Evolutionary conservation across 2,797 vertebrate species (phyloP).

Genomic region (Centroberyx gerrardi): DNA sequence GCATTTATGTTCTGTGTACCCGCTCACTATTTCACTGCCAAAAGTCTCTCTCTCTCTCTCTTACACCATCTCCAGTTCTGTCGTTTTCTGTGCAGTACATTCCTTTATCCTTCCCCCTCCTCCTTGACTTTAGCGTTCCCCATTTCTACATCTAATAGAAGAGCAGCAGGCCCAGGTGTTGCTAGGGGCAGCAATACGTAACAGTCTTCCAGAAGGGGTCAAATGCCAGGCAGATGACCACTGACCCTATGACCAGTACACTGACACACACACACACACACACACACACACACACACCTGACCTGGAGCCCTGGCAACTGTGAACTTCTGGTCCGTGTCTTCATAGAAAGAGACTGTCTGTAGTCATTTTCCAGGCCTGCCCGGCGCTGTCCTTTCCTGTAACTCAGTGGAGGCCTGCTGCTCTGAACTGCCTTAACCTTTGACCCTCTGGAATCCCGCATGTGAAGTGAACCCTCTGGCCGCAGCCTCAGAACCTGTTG

Average conservation of each 20-base stretch:
- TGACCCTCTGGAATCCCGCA: conserved; percentile 65
- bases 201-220: conserved; percentile 43
- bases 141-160: conserved; percentile 23
- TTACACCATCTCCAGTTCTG: conserved; percentile 4
- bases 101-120: conserved; percentile 11
- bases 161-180: conserved; percentile 53
- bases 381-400: conserved; percentile 32
- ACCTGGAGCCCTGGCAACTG: conserved; percentile 55
- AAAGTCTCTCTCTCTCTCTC: neutral
- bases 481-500: conserved; percentile 26
- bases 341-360: conserved; percentile 50
- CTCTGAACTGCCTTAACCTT: conserved; percentile 71
- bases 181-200: conserved; percentile 44
- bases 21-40: neutral
- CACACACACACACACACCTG: conserved; percentile 47
- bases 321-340: conserved; percentile 56
- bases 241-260: conserved; percentile 58
- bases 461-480: conserved; percentile 43
- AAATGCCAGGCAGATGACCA: conserved; percentile 69
- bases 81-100: conserved; percentile 18
- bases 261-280: neutral
- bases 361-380: conserved; percentile 41
- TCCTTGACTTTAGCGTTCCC: neutral
- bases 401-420: conserved; percentile 44
- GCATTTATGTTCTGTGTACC: neutral